Percentiles rank a stretch among this genome's conserved stretches.
Conservation (phyloP, 2,888 invertebrate species). For the Muscina levida region DNA sequence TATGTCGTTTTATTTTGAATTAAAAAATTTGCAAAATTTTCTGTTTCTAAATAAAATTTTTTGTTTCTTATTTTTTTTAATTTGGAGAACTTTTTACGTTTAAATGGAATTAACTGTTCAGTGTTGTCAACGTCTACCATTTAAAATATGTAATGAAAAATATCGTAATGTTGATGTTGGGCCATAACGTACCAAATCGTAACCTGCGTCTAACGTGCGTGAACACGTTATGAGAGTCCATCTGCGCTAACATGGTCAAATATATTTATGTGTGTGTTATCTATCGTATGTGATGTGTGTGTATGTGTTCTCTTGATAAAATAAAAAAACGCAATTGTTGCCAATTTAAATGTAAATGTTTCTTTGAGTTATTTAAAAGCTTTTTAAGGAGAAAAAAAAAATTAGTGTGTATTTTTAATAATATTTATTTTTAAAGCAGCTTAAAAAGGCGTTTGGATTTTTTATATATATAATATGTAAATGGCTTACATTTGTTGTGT, state of each 20-base stretch:
- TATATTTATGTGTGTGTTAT: slow-evolving; percentile 9
- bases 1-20: too few relatives aligned
- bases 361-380: slow-evolving; percentile 1
- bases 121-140: slow-evolving; percentile 73
- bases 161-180: slow-evolving; percentile 79
- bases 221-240: slow-evolving; percentile 7
- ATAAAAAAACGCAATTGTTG: not conserved
- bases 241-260: slow-evolving; percentile 8
- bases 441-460: slow-evolving; percentile 58
- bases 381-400: not conserved
- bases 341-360: not conserved
- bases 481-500: too few relatives aligned
- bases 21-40: slow-evolving; percentile 19
- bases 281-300: slow-evolving; percentile 18
- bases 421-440: slow-evolving; percentile 3
- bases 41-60: not conserved
- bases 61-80: not conserved
- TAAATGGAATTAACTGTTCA: slow-evolving; percentile 52
- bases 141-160: slow-evolving; percentile 79
- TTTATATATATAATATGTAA: too few relatives aligned
- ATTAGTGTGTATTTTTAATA: not conserved
- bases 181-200: slow-evolving; percentile 65
- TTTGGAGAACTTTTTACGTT: slow-evolving; percentile 28
- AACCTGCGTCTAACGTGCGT: not conserved
- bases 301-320: slow-evolving; percentile 16